phyloP scores from a whole-genome alignment of 2,888 invertebrate species.

The Macrophya annulata region DNA sequence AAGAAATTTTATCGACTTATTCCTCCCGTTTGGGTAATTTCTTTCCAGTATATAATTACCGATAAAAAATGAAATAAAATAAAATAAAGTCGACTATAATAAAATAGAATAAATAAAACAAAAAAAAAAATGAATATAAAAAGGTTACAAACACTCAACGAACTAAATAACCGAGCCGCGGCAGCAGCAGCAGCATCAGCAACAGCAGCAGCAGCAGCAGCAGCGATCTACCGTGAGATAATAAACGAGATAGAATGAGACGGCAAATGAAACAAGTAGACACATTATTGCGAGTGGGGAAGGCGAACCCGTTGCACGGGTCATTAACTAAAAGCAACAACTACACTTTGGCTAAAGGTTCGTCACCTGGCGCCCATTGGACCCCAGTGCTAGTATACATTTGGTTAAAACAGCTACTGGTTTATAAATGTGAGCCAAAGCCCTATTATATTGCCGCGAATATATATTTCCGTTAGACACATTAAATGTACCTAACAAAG shows the following conservation, averaged over 20 bases:
- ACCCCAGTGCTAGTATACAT: not conserved
- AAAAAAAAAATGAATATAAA: not conserved
- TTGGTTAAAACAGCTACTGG: not conserved
- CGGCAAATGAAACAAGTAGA: conserved; percentile 52
- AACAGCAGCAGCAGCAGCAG: too few relatives aligned
- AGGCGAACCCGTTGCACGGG: not conserved
- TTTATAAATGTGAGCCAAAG: not conserved
- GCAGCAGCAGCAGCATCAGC: too few relatives aligned
- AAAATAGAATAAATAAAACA: not conserved
- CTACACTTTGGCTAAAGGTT: conserved; percentile 47
- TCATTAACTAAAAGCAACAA: conserved; percentile 44
- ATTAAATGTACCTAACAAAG: not conserved
- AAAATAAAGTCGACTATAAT: not conserved
- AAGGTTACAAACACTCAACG: not conserved
- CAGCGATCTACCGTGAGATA: conserved; percentile 61
- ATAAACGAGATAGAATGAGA: conserved; percentile 52
- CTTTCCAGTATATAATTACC: not conserved
- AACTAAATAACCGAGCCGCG: not conserved
- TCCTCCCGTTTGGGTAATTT: not conserved
- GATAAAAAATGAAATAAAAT: not conserved
- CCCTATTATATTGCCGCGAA: not conserved
- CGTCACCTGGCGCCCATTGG: conserved; percentile 41
- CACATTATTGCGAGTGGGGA: conserved; percentile 7
- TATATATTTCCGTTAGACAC: not conserved
- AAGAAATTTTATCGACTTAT: not conserved